Conservation (phyloP, 2,113 vertebrate species). For the Lota lota region DNA sequence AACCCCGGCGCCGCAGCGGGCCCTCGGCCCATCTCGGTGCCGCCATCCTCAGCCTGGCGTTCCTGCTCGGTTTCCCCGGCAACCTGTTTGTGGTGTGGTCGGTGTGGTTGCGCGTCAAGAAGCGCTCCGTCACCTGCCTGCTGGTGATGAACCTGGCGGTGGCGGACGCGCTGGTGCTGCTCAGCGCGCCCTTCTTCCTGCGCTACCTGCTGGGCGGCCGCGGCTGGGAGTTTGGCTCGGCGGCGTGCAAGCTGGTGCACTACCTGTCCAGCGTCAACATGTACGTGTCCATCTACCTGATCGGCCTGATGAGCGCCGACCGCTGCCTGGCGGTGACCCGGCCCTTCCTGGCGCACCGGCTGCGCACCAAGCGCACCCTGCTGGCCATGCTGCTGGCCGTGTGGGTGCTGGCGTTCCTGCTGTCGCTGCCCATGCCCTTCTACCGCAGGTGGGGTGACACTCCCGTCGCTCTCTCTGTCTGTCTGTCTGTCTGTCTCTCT, state of each 20-base stretch:
- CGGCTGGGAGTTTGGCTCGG: conserved; percentile 79
- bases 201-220: conserved; percentile 60
- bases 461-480: too few species aligned
- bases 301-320: conserved; percentile 85
- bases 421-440: conserved; percentile 79
- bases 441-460: conserved; percentile 74
- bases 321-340: conserved; percentile 81
- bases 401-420: conserved; percentile 76
- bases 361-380: conserved; percentile 75
- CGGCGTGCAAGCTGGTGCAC: conserved; percentile 79
- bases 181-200: conserved; percentile 82
- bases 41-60: conserved; percentile 74
- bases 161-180: conserved; percentile 79
- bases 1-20: background rate
- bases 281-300: conserved; percentile 88
- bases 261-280: conserved; percentile 85
- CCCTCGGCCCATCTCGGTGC: conserved; percentile 59
- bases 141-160: conserved; percentile 81
- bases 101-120: conserved; percentile 72
- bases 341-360: conserved; percentile 79
- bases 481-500: too few species aligned
- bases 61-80: conserved; percentile 79
- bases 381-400: conserved; percentile 70
- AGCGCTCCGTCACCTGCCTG: conserved; percentile 80
- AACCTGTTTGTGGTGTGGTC: conserved; percentile 87